Base-by-base conservation (phyloP, 1,140 invertebrate genomes). In the Leptinotarsa defecta region DNA sequence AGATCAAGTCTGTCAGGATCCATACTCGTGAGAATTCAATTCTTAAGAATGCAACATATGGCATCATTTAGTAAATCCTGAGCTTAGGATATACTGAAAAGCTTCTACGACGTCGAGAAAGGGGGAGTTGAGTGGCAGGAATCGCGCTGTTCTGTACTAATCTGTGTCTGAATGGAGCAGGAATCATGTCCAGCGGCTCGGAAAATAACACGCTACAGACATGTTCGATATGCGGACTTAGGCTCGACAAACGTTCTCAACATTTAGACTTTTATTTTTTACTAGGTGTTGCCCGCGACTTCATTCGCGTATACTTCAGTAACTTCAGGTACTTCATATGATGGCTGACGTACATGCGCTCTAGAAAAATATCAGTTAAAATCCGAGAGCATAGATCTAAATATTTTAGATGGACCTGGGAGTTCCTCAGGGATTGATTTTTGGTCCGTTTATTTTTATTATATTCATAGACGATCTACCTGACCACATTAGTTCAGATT, bases 161-260 rank as follows among this genome's bases (percentile, higher is more conserved):
- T 82, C 81, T 82, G 65, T 80, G 77, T 77, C 76, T 81, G 80
- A 82, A 82, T 80, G 77, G 69, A 63, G 74, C 79, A 79, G 81
- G 81, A 82, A 78, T 82, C 77, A 80, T 81, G 81, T 82, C 81
- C 79, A 82, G 76, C 80, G 81, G 77, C 76, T 77, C 71, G 81
- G 81, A 82, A 82, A 82, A 82, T 81, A 79, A 82, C 81, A 81
- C 71, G 69, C 57, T 62, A 76, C 68, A 80, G 75, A 80, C 78
- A 74, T 75, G 61, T 43, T 13, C 48, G 68, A 11, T 20, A 13
- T 65, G 61, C 64, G 64, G 13, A 20, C 20, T 24, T 65, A 65
- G 17, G 17, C 20, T 15, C 20, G 64, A 72, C 34, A 61, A n/a
- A 43, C 52, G 70, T 57, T 48, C 1, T 43, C 34, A 11, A 43